Percentiles rank a stretch among this genome's conserved stretches.
These are phyloP conservation scores for Ursus arctos DNA, from an alignment of 2,113 vertebrate species.

Conservation along the genomic window DNA sequence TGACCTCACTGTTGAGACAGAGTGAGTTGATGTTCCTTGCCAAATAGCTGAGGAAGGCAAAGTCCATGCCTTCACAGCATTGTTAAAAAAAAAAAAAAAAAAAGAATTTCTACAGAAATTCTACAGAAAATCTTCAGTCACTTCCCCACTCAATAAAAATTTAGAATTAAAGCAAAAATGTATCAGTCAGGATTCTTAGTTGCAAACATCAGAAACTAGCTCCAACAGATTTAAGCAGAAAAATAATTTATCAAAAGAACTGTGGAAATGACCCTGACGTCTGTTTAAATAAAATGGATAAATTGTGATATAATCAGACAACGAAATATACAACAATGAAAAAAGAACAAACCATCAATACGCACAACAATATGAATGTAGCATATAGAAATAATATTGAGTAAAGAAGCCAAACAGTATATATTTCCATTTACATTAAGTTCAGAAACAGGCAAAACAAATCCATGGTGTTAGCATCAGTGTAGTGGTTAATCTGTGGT, in stretches of 20 bases:
- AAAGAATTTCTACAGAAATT: constrained; percentile 81
- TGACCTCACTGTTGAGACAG: constrained; percentile 78
- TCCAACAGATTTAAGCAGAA: not conserved
- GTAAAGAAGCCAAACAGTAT: not conserved
- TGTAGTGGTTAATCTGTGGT: not conserved
- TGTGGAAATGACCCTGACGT: not conserved
- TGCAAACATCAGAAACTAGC: constrained; percentile 1
- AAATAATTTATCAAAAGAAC: constrained; percentile 17
- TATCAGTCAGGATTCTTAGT: not conserved
- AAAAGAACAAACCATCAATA: not conserved
- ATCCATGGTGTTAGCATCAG: not conserved
- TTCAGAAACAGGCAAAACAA: not conserved
- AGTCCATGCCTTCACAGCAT: constrained; percentile 38
- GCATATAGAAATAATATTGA: not conserved
- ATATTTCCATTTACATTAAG: not conserved
- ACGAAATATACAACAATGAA: not conserved
- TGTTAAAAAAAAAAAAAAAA: constrained; percentile 79
- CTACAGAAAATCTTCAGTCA: constrained; percentile 76
- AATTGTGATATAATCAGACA: not conserved
- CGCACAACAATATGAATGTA: not conserved
- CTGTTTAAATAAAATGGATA: not conserved
- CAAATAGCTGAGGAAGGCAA: constrained; percentile 83
- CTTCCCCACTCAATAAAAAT: constrained; percentile 80
- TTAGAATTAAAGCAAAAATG: constrained; percentile 21
- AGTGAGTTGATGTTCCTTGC: constrained; percentile 78